Base-by-base conservation (phyloP, 2,797 vertebrate genomes). In the Mus caroli region DNA sequence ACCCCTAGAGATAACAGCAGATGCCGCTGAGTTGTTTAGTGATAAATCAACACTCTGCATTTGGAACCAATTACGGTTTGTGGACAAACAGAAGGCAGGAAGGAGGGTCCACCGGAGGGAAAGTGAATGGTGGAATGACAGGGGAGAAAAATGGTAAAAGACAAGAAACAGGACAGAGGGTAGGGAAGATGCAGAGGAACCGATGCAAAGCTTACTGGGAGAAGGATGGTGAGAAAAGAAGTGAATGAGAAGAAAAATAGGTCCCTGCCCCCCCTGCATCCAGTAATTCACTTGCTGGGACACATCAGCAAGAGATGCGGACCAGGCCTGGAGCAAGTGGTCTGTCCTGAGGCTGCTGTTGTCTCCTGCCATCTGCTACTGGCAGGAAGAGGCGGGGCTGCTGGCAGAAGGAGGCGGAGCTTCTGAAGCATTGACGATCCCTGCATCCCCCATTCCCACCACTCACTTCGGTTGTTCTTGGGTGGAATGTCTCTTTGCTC, bases 281-380 rank as follows among this genome's bases (percentile, higher is more conserved):
- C 0, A 24, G 31, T 34, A 19, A 14, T 87, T 58, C 22, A 24
- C 93, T 89, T 52, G 82, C 88, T 43, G 3, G 85, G 75, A 80
- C 52, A 10, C 58, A 7, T 2, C 43, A 89, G 64, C 54, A 7
- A 94, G 85, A 77, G 87, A 86, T 58, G 75, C 24, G 43, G 87
- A 67, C 67, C 26, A 69, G 37, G 40, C 58, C 1, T 4, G 76
- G n/a, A 37, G 19, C 76, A 5, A n/a, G 71, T 4, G 10, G 52
- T 71, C 28, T 54, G 1, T 13, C 7, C 31, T n/a, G 88, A 95
- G 97, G 94, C 60, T 96, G 90, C 85, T 94, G 80, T 71, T 77
- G 26, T 26, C 40, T 85, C 40, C 43, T 50, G 80, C 62, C 76
- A 94, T 84, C 94, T 96, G 91, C 86, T 94, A 78, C 79, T 76